Conservation (phyloP, 2,113 vertebrate species). For the Raphicerus campestris region DNA sequence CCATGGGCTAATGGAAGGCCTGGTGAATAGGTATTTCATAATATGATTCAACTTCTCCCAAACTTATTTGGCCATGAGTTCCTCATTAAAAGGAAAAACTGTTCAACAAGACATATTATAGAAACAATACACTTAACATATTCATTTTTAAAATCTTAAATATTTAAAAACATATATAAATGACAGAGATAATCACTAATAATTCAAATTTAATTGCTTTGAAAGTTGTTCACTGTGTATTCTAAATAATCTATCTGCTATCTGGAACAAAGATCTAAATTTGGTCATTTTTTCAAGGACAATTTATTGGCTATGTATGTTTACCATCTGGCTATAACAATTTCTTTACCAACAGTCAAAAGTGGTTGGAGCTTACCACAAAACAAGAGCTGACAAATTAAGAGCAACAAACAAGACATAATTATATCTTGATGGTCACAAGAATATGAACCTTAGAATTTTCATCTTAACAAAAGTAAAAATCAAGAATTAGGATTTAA, state of each 20-base stretch:
- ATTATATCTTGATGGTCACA: not conserved
- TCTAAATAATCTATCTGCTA: not conserved
- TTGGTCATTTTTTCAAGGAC: not conserved
- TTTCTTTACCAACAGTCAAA: not conserved
- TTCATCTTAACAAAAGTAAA: not conserved
- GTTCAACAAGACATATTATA: not conserved
- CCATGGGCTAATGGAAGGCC: not conserved
- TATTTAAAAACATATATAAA: not conserved
- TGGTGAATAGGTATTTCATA: not conserved
- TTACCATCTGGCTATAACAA: not conserved
- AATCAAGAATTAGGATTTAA: not conserved
- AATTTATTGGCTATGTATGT: not conserved
- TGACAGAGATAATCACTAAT: not conserved
- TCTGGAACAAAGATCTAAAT: not conserved
- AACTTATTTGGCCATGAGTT: not conserved
- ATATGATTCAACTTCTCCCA: not conserved
- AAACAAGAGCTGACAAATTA: conserved; percentile 3
- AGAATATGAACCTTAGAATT: not conserved
- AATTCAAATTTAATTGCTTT: not conserved
- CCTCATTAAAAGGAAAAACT: not conserved
- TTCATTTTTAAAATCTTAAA: conserved; percentile 26
- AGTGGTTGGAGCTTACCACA: not conserved
- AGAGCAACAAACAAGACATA: not conserved
- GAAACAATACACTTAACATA: not conserved
- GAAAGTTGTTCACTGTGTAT: not conserved